Evolutionary conservation across 2,797 vertebrate genomes (phyloP).

Genomic region (Limnodromus scolopaceus): DNA sequence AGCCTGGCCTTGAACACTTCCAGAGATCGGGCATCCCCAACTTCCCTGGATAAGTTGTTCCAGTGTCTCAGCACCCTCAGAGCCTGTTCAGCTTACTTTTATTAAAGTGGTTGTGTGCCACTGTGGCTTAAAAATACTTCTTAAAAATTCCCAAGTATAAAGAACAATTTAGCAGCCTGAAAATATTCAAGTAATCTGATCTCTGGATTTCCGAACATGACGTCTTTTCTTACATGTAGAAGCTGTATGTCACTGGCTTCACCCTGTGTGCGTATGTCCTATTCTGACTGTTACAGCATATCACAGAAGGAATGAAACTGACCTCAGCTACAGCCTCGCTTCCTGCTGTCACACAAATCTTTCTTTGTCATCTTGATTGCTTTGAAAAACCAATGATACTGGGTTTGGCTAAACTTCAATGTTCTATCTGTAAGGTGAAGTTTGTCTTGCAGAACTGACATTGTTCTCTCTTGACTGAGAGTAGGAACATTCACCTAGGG

Average conservation of each 20-base stretch:
- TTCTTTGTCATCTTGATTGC: background rate
- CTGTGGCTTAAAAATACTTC: background rate
- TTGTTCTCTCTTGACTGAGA: background rate
- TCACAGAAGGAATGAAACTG: background rate
- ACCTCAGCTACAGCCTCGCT: background rate
- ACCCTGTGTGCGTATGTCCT: rapidly evolving
- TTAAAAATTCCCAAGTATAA: background rate
- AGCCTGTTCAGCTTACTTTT: background rate
- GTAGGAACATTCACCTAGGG: background rate
- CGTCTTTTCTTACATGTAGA: background rate
- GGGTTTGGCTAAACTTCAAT: background rate
- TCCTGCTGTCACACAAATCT: background rate
- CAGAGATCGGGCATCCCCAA: background rate
- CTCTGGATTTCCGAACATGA: background rate
- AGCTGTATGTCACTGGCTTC: background rate
- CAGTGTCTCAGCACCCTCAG: background rate
- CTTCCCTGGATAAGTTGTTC: background rate
- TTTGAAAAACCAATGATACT: background rate
- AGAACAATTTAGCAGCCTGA: background rate
- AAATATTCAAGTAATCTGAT: background rate
- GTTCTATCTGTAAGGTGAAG: background rate
- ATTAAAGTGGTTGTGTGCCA: background rate
- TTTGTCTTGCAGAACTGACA: background rate
- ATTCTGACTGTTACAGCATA: background rate
- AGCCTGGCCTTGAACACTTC: background rate